These are phyloP conservation scores for Lepus oiostolus DNA, from an alignment of 2,797 vertebrate genomes.

Conservation along the genomic window DNA sequence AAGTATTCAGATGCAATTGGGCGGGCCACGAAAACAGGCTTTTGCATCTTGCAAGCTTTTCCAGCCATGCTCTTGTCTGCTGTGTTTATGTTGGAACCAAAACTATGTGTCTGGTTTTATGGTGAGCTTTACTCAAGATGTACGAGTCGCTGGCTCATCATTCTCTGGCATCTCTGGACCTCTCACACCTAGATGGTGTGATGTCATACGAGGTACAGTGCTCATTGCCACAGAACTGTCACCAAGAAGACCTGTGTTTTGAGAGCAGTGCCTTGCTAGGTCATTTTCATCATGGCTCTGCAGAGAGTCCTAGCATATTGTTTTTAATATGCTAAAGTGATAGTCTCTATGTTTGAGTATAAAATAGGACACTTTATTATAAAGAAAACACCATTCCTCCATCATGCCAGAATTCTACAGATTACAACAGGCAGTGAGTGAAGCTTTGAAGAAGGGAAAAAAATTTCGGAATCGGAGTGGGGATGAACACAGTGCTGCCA, in stretches of 20 bases:
- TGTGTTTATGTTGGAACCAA: slow-evolving; percentile 53
- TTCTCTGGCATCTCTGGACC: neutral
- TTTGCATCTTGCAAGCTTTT: slow-evolving; percentile 35
- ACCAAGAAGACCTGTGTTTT: neutral
- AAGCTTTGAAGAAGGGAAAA: neutral
- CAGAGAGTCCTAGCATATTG: neutral
- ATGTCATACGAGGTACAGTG: neutral
- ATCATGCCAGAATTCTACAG: neutral
- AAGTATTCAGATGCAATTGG: neutral
- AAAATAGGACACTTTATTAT: slow-evolving; percentile 49
- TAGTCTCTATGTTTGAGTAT: neutral
- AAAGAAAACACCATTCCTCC: neutral
- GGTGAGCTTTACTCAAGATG: slow-evolving; percentile 26
- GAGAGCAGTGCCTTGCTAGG: neutral
- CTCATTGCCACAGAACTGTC: neutral
- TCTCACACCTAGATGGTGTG: neutral
- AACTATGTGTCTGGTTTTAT: slow-evolving; percentile 61
- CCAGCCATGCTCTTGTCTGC: neutral
- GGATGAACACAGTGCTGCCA: rapidly evolving
- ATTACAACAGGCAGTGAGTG: neutral
- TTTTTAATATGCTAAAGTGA: slow-evolving; percentile 48
- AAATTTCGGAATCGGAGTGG: neutral
- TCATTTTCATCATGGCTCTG: neutral
- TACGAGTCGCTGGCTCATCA: neutral
- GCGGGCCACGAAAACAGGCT: slow-evolving; percentile 68